Evolutionary conservation across 2,797 vertebrate species (phyloP).

Genomic region (Helostoma temminkii): DNA sequence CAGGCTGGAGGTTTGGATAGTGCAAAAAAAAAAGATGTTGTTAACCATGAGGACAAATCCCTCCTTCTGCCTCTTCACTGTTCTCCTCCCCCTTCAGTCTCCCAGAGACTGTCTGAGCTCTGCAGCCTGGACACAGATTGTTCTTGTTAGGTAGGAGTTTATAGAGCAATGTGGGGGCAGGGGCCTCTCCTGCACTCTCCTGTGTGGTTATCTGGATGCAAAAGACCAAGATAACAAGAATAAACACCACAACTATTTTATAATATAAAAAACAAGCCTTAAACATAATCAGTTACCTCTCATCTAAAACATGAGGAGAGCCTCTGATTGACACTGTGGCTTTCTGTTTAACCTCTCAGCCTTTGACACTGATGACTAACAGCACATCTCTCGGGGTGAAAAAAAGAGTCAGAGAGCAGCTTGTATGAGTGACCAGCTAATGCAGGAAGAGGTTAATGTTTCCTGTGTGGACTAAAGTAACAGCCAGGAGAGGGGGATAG

Average conservation of each 20-base stretch:
- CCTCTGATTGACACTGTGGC: constrained; percentile 14
- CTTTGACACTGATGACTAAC: constrained; percentile 24
- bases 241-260: background rate
- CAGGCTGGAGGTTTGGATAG: constrained; percentile 69
- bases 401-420: constrained; percentile 42
- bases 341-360: background rate
- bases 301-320: background rate
- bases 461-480: constrained; percentile 69
- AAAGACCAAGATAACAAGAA: constrained; percentile 28
- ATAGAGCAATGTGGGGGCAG: constrained; percentile 82
- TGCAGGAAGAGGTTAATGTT: constrained; percentile 80
- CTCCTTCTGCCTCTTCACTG: constrained; percentile 66
- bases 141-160: constrained; percentile 90
- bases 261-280: background rate
- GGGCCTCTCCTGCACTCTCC: constrained; percentile 55
- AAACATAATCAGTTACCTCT: background rate
- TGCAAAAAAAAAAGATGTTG: constrained; percentile 42
- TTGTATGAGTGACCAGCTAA: constrained; percentile 41
- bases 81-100: constrained; percentile 70
- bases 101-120: constrained; percentile 62
- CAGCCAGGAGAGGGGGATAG: constrained; percentile 36
- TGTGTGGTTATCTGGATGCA: constrained; percentile 48
- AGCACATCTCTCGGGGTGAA: constrained; percentile 22
- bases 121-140: constrained; percentile 87
- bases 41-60: constrained; percentile 74